Percentiles rank a stretch among this genome's conserved stretches.
Evolutionary conservation across 2,797 vertebrate species (phyloP).

Genomic region (Sebastes minor): DNA sequence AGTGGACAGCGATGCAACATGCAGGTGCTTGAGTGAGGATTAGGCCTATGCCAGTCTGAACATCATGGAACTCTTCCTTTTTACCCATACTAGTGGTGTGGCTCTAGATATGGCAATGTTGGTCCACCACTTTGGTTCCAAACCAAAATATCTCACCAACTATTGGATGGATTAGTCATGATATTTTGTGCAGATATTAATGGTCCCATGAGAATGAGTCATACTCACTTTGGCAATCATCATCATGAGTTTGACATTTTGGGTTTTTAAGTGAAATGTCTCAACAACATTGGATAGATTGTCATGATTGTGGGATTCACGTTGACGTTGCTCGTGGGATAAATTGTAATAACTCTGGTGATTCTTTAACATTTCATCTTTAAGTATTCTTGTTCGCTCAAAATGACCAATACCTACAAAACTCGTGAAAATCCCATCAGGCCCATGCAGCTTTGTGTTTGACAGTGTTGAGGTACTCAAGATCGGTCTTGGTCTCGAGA

Average conservation of each 20-base stretch:
- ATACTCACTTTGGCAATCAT: background rate
- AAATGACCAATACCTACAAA: background rate
- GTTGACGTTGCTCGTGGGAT: background rate
- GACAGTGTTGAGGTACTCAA: too few species aligned
- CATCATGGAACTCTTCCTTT: background rate
- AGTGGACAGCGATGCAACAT: background rate
- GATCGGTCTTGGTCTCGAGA: too few species aligned
- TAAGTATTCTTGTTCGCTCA: background rate
- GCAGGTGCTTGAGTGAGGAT: background rate
- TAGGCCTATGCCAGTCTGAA: background rate
- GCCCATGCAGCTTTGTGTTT: background rate
- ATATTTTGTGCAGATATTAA: background rate
- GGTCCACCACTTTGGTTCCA: background rate
- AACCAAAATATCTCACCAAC: background rate
- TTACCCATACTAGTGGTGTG: background rate
- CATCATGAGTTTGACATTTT: background rate
- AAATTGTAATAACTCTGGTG: background rate
- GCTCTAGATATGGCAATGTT: background rate
- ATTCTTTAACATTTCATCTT: background rate
- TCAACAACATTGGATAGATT: background rate
- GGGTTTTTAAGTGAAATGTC: background rate
- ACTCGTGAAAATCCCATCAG: background rate
- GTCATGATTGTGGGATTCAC: background rate
- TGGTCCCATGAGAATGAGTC: background rate
- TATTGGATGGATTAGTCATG: background rate